These are phyloP conservation scores for Somateria mollissima DNA, from an alignment of 2,797 vertebrate genomes.

Conservation along the genomic window DNA sequence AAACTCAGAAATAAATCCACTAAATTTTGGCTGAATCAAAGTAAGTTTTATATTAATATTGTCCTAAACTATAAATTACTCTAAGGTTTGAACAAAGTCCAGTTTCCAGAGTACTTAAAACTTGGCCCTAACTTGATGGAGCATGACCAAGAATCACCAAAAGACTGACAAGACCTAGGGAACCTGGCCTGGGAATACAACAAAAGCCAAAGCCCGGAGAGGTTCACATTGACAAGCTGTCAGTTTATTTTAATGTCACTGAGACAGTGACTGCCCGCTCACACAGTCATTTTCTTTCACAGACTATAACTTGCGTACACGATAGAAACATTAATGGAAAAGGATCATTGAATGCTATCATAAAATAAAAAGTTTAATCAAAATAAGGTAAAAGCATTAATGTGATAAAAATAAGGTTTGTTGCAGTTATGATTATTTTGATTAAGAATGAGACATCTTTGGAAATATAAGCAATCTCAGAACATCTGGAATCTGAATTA, in stretches of 20 bases:
- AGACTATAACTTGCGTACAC: not conserved
- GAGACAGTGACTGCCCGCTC: not conserved
- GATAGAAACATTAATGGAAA: not conserved
- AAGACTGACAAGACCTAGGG: not conserved
- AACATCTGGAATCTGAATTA: not conserved
- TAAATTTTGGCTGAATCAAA: not conserved
- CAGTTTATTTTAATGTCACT: not conserved
- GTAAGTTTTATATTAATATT: not conserved
- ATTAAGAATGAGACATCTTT: not conserved
- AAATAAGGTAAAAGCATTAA: not conserved
- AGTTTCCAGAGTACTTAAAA: slow-evolving; percentile 36
- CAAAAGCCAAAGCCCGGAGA: not conserved
- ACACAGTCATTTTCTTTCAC: not conserved
- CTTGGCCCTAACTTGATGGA: not conserved
- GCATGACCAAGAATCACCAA: not conserved
- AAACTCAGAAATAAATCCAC: not conserved
- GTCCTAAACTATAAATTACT: not conserved
- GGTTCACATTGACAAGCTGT: not conserved
- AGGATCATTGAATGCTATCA: not conserved
- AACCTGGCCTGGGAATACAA: not conserved
- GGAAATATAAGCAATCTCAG: not conserved
- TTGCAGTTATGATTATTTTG: not conserved
- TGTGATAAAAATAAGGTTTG: not conserved
- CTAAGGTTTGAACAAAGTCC: not conserved
- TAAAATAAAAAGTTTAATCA: not conserved